Evolutionary conservation across 2,113 vertebrate species (phyloP), one percentile per base, ranked within the genome.

Genomic region (Neotoma lepida): DNA sequence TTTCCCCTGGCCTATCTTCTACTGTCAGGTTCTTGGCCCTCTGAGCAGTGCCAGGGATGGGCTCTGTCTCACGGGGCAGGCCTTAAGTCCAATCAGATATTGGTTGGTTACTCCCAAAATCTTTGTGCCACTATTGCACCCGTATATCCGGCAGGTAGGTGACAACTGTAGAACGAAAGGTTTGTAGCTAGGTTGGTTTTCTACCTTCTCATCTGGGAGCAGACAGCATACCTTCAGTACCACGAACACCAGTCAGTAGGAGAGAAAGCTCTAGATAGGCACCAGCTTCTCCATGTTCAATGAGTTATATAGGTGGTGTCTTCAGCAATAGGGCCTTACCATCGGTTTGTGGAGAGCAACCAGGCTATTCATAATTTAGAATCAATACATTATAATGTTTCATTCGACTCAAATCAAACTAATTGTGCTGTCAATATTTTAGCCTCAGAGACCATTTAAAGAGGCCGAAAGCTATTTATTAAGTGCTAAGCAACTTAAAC

Each of bases 381-480:
- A 95, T 95, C 88, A 49, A 93, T 96, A 85, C 70, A 28, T 87
- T 76, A 74, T 33, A 89, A 22, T 76, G 30, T 73, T 93, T 76
- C 35, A n/a, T 61, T 17, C 20, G 6, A 30, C 51, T 39, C 44
- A 73, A 58, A 56, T 82, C 54, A 84, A 56, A 88, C 54, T 33
- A 94, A 95, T 46, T 46, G 30, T 12, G 4, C 51, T 46, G 58
- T 71, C 90, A 85, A 54, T 51, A 92, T 66, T 30, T 80, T 77
- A 88, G 88, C 81, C 89, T 85, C 49, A 46, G 64, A 76, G 44
- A 44, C 33, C 33, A 74, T 49, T 93, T 70, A 24, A 35, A 30
- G 51, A 5, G 28, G 70, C 64, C 39, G 20, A 96, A 61, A 74
- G 84, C 80, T 70, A 64, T 88, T 94, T 76, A 93, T 54, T 91